Evolutionary conservation across 2,113 vertebrate genomes (phyloP).

Genomic region (western clawed frog (Xenopus tropicalis)): UCB_Xtro_10.0 CM004450.2:91863001-91863500

Average conservation of each 20-base stretch:
- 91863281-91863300: no score
- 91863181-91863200: slow-evolving; percentile 11
- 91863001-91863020: slow-evolving; percentile 32
- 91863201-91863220: slow-evolving; percentile 18
- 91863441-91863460: no score
- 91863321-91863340: no score
- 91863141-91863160: slow-evolving; percentile 33
- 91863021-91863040: slow-evolving; percentile 32
- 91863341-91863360: no score
- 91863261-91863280: neutral
- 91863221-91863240: slow-evolving; percentile 8
- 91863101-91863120: slow-evolving; percentile 34
- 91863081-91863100: slow-evolving; percentile 36
- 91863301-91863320: no score
- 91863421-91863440: no score
- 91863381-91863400: no score
- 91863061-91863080: slow-evolving; percentile 31
- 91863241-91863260: slow-evolving; percentile 1
- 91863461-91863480: no score
- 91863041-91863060: slow-evolving; percentile 27
- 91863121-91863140: slow-evolving; percentile 29
- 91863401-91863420: no score
- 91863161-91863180: slow-evolving; percentile 37
- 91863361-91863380: no score
- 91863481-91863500: no score